Conservation (phyloP, 2,113 vertebrate genomes). For the Nothocercus nigrocapillus region DNA sequence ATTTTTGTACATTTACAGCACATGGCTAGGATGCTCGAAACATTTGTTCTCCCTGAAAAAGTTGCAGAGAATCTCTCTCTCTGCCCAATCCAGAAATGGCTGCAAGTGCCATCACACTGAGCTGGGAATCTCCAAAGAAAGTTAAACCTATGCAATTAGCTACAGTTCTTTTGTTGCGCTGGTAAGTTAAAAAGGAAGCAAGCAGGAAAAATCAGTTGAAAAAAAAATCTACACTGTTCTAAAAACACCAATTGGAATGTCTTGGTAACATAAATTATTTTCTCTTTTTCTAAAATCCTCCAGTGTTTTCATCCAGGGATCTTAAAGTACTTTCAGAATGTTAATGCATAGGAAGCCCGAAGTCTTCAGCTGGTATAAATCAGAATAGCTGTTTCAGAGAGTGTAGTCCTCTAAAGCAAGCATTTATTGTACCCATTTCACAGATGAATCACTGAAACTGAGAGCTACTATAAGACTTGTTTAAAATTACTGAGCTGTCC, state of each 20-base stretch:
- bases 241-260: background rate
- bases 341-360: background rate
- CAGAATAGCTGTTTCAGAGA: conserved; percentile 19
- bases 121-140: conserved; percentile 24
- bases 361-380: conserved; percentile 39
- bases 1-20: conserved; percentile 55
- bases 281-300: background rate
- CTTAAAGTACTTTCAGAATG: conserved; percentile 21
- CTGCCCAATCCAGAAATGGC: background rate
- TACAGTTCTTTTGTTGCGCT: conserved; percentile 1
- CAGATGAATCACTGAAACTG: conserved; percentile 40
- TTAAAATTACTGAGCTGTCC: background rate
- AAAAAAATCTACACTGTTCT: background rate
- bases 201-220: background rate
- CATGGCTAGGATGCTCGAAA: conserved; percentile 47
- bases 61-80: background rate
- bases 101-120: background rate
- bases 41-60: conserved; percentile 49
- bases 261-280: conserved; percentile 25
- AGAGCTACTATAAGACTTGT: background rate
- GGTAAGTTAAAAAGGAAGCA: background rate
- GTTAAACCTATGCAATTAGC: conserved; percentile 1
- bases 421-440: conserved; percentile 29
- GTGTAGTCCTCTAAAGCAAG: background rate
- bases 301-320: conserved; percentile 20